Base-by-base conservation (phyloP, 1,140 invertebrate species). In the Drosophila biarmipes region DNA sequence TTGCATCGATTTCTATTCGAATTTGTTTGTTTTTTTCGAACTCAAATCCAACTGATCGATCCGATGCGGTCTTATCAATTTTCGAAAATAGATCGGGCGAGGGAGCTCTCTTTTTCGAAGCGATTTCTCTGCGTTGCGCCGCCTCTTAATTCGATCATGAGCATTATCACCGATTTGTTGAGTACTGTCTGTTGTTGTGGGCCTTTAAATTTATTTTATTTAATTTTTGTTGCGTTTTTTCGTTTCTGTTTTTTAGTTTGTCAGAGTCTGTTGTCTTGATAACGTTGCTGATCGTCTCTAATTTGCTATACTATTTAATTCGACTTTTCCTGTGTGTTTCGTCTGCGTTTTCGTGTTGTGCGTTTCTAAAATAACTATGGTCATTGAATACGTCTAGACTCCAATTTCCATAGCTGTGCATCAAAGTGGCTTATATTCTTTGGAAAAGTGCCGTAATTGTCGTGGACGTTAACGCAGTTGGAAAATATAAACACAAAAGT, bases 261-360 rank as follows among this genome's bases (percentile, higher is more conserved):
- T 91, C 90, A 87, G 90, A 87, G 85, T 91, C 90, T 90, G 85
- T 91, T 91, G 90, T 91, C 81, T 91, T 91, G 90, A 91, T 91
- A 91, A 91, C 86, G 86, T 91, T 90, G 85, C 90, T 74, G 71
- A 78, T 71, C 67, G 67, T 71, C 42, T 71, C 42, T 56, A 69
- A 69, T 75, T 43, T 76, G 72, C 80, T 64, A 73, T 58, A 67
- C 61, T 49, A 64, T 55, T 53, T 54, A 66, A 69, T 71, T 66
- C 52, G 45, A 71, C 55, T 45, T 52, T 54, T 48, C 53, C 52
- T 87, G 49, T 85, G 62, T 87, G 64, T 89, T 51, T 76, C 74
- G 74, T 78, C 56, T 58, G 42, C 67, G 82, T 89, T 77, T 73
- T 74, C 79, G 86, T 64, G 61, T 79, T 77, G 74, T 86, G 78